Evolutionary conservation across 2,797 vertebrate genomes (phyloP), one percentile per base, ranked within the genome.

Genomic region (Danio jaintianensis): DNA sequence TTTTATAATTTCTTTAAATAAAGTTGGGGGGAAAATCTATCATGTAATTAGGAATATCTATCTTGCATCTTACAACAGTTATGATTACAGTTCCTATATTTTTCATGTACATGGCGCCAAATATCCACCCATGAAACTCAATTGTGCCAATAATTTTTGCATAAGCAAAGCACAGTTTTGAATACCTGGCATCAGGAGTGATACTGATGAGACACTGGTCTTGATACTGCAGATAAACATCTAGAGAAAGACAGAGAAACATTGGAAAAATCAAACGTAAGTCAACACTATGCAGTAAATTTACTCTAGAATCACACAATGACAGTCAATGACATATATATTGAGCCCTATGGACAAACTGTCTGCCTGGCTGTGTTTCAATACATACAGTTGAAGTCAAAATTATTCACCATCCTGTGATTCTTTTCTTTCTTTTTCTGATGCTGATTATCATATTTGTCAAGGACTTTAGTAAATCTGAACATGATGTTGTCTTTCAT

Each of bases 161-260:
- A 59, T 15, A 59, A 59, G 29, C 58, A 42, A 55, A 8, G 29
- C 29, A 52, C 12, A 52, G 7, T 48, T 16, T 47, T 13, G 6
- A 12, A 29, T 84, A 93, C 93, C 92, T 94, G 18, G 91, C 92
- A 10, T 92, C 86, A 36, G 93, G 93, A 22, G 90, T 82, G 78
- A 93, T 91, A 59, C 92, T 93, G 43, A 94, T 88, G 58, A 94
- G 92, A 80, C 83, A 86, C 22, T 74, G 89, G 71, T 82, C 81
- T 20, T 88, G 86, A 80, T 85, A 89, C 68, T 91, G 83, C 0
- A 94, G 86, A 83, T 92, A 92, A 68, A 94, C 82, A 13, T 93
- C 93, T 94, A 62, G 18, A 84, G 18, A 82, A 72, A 82, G 40
- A 80, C 20, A 70, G 48, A 52, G 7, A 81, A 61, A 75, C 48